These are phyloP conservation scores for Coenonympha arcania DNA, from an alignment of 2,888 invertebrate genomes.

Conservation along the genomic window DNA sequence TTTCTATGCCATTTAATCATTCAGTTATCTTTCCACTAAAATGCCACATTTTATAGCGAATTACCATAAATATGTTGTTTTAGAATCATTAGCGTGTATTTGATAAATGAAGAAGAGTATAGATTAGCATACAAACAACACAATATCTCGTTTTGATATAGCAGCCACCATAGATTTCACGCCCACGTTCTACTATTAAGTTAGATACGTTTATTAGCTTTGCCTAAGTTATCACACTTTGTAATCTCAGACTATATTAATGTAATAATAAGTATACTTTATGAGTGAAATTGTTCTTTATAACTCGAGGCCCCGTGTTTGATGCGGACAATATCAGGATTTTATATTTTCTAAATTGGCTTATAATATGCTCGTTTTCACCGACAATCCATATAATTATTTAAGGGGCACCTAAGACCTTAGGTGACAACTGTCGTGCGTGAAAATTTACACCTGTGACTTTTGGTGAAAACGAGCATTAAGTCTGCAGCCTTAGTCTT, in stretches of 20 bases:
- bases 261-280: neutral
- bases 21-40: conserved; percentile 9
- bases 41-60: conserved; percentile 2
- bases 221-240: neutral
- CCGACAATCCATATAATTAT: no score
- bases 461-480: no score
- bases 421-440: no score
- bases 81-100: conserved; percentile 2
- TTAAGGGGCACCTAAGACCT: no score
- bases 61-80: conserved; percentile 18
- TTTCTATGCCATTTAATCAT: conserved; percentile 6
- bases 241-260: no score
- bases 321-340: no score
- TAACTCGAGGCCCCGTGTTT: no score
- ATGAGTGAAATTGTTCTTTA: neutral
- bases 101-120: conserved; percentile 16
- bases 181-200: conserved; percentile 3
- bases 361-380: no score
- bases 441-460: no score
- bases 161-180: conserved; percentile 1
- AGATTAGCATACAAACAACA: conserved; percentile 12
- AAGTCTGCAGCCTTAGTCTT: no score
- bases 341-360: no score
- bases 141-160: conserved; percentile 12
- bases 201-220: conserved; percentile 1